phyloP scores from a whole-genome alignment of 1,140 invertebrate species.

The Temnothorax nylanderi region DNA sequence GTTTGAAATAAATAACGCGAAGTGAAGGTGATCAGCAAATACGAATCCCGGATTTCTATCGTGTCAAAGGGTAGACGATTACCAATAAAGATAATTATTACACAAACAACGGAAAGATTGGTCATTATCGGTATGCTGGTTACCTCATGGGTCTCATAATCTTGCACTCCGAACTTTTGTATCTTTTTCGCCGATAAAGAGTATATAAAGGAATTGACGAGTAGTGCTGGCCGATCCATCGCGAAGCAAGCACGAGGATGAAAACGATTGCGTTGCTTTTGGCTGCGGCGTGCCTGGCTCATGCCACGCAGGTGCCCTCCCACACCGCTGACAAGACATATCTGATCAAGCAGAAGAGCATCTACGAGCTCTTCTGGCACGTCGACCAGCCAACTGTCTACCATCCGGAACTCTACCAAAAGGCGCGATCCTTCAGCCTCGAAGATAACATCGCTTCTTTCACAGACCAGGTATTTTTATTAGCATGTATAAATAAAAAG shows the following conservation, averaged over 20 bases:
- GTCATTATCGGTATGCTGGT: slow-evolving; percentile 33
- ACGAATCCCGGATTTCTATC: slow-evolving; percentile 27
- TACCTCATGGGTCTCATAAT: slow-evolving; percentile 6
- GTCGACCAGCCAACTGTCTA: slow-evolving; percentile 86
- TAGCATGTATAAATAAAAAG: not conserved
- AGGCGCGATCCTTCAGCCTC: slow-evolving; percentile 86
- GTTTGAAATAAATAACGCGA: not conserved
- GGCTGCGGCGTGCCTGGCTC: slow-evolving; percentile 60
- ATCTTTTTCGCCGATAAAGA: not conserved
- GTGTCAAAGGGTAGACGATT: slow-evolving; percentile 58
- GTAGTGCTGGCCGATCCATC: not conserved
- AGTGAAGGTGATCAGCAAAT: not conserved
- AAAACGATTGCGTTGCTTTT: slow-evolving; percentile 61
- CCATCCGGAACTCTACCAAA: slow-evolving; percentile 83
- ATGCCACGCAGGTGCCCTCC: slow-evolving; percentile 81
- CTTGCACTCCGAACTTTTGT: not conserved
- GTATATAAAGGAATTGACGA: slow-evolving; percentile 48
- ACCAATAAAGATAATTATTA: slow-evolving; percentile 42
- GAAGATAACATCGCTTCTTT: slow-evolving; percentile 85
- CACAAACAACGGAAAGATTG: slow-evolving; percentile 40
- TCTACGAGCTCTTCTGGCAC: slow-evolving; percentile 88
- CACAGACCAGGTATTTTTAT: slow-evolving; percentile 74
- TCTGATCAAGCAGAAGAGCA: slow-evolving; percentile 86
- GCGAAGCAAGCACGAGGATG: slow-evolving; percentile 53
- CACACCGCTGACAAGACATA: slow-evolving; percentile 85